Base-by-base conservation (phyloP, 2,888 invertebrate genomes). In the Ophion costatus region DNA sequence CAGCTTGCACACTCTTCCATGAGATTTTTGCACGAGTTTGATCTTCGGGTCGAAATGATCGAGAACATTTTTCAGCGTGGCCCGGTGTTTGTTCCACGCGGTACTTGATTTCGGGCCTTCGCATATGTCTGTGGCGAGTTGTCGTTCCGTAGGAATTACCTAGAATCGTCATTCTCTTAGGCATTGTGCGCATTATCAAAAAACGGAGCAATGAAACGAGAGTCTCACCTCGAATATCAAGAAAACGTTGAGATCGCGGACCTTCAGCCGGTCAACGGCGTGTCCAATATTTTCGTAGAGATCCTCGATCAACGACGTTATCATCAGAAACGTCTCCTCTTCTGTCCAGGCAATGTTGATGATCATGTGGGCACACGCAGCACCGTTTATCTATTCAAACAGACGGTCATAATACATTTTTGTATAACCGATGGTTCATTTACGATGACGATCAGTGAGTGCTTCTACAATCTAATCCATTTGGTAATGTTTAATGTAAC, bases 261-360 rank as follows among this genome's bases (percentile, higher is more conserved):
- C 67, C 22, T 77, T 70, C 10, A 77, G 57, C 17, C 76, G 67
- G 73, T 87, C 87, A 20, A 90, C 81, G 4, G 84, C 88, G 63
- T 86, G 89, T 20, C 91, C 91, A 61, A 91, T 74, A 51, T 88
- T 87, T 4, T 84, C n/a, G 17, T 59, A 71, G 24, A 92, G 79
- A 74, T 88, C 85, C 22, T 86, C 56, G 4, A 92, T 77, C 33
- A 90, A 86, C 67, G 89, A 87, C 22, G 85, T 59, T 33, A 91
- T 61, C 45, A 84, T 81, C 20, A 93, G 84, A 80, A 89, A 91
- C 61, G 92, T 88, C 87, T 93, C 92, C 81, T 91, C 92, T 57
- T 89, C 88, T 1, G 89, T 87, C 87, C 87, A 91, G 79, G 91
- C 85, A 4, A 61, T 76, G 76, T 91, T 89, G 61, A 92, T 80